These are phyloP conservation scores for Beris chalybata DNA, from an alignment of 2,888 invertebrate species.

Conservation along the genomic window DNA sequence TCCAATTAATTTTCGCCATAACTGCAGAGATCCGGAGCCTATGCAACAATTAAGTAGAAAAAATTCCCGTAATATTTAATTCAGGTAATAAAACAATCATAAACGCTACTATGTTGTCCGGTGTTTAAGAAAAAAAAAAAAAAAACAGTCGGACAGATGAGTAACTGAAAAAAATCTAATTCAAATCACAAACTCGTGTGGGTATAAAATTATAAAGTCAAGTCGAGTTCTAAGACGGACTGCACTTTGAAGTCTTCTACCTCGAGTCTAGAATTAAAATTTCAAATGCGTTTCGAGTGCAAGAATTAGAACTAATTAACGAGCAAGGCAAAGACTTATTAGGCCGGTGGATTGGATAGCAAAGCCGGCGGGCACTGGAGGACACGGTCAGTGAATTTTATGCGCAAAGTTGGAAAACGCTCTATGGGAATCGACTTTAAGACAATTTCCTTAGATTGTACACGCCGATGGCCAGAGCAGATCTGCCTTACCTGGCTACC, in stretches of 20 bases:
- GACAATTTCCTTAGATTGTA: slow-evolving; percentile 14
- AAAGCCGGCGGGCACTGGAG: background rate
- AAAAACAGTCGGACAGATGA: no score
- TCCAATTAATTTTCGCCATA: no score
- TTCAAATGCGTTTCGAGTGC: slow-evolving; percentile 31
- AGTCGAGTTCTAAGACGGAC: slow-evolving; percentile 10
- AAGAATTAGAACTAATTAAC: slow-evolving; percentile 36
- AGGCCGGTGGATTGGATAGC: slow-evolving; percentile 10
- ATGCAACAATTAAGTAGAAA: no score
- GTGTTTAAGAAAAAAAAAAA: no score
- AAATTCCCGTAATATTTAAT: no score
- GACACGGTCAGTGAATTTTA: slow-evolving; percentile 29
- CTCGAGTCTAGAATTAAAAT: slow-evolving; percentile 29
- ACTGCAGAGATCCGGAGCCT: no score
- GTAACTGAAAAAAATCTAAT: slow-evolving; percentile 11
- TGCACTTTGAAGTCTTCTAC: slow-evolving; percentile 14
- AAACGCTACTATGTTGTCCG: no score
- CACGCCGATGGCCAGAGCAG: background rate
- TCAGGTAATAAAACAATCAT: no score
- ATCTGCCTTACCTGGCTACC: no score
- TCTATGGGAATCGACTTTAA: slow-evolving; percentile 16
- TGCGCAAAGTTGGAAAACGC: background rate
- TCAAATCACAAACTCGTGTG: slow-evolving; percentile 10
- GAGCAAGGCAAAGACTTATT: slow-evolving; percentile 19
- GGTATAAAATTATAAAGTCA: slow-evolving; percentile 13